These are phyloP conservation scores for Oxytorus armatus DNA, from an alignment of 2,888 invertebrate genomes.

Conservation along the genomic window DNA sequence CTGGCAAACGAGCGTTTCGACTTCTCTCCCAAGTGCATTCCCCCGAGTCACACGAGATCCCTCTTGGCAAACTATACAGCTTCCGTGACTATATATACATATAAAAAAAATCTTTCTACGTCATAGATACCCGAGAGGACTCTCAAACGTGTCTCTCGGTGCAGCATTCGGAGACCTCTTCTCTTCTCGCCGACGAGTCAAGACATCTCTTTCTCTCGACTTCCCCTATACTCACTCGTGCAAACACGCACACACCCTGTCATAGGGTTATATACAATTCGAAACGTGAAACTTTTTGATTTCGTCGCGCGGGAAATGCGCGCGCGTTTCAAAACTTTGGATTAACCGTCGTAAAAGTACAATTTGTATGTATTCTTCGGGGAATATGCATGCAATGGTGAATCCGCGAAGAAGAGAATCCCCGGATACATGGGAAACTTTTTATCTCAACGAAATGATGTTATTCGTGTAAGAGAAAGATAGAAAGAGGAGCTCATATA, in stretches of 20 bases:
- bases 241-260: neutral
- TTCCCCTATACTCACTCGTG: too few species aligned
- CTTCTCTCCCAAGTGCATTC: slow-evolving; percentile 51
- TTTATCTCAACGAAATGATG: slow-evolving; percentile 15
- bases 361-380: slow-evolving; percentile 74
- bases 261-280: slow-evolving; percentile 27
- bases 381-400: slow-evolving; percentile 47
- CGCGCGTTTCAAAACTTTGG: slow-evolving; percentile 62
- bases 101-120: slow-evolving; percentile 10
- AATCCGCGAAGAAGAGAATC: slow-evolving; percentile 5
- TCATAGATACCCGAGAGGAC: slow-evolving; percentile 24
- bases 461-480: too few species aligned
- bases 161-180: slow-evolving; percentile 23
- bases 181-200: slow-evolving; percentile 39
- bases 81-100: neutral
- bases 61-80: slow-evolving; percentile 44
- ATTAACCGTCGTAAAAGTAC: slow-evolving; percentile 77
- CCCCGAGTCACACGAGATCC: slow-evolving; percentile 33
- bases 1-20: slow-evolving; percentile 55
- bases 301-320: slow-evolving; percentile 67
- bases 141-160: slow-evolving; percentile 40
- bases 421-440: slow-evolving; percentile 13
- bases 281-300: slow-evolving; percentile 72
- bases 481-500: slow-evolving; percentile 20
- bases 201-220: slow-evolving; percentile 18